Evolutionary conservation across 2,888 invertebrate species (phyloP).

Genomic region (Drosophila borborema): DNA sequence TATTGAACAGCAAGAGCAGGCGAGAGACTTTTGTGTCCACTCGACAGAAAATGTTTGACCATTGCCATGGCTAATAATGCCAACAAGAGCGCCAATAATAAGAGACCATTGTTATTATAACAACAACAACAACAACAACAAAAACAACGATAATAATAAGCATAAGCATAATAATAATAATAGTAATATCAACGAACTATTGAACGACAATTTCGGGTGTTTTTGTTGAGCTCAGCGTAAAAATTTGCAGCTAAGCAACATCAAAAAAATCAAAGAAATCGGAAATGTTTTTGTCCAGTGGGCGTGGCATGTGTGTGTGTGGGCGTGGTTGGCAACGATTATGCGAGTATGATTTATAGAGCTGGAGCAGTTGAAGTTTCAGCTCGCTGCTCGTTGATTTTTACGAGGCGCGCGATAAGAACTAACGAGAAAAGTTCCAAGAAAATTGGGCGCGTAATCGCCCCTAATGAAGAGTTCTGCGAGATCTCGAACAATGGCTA

Average conservation of each 20-base stretch:
- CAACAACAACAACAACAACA: slow-evolving; percentile 3
- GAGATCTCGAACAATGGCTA: slow-evolving; percentile 23
- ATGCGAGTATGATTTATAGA: slow-evolving; percentile 51
- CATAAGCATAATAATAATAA: slow-evolving; percentile 24
- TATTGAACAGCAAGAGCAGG: slow-evolving; percentile 26
- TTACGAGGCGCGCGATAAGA: slow-evolving; percentile 54
- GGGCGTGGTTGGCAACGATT: slow-evolving; percentile 44
- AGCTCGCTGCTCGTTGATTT: slow-evolving; percentile 35
- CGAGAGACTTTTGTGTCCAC: slow-evolving; percentile 60
- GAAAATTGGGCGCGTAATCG: slow-evolving; percentile 28
- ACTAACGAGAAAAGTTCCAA: slow-evolving; percentile 52
- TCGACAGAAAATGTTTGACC: slow-evolving; percentile 64
- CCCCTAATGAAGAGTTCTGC: slow-evolving; percentile 26
- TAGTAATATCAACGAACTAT: slow-evolving; percentile 40
- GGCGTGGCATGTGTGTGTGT: slow-evolving; percentile 7
- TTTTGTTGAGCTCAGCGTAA: slow-evolving; percentile 51
- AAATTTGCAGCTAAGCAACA: slow-evolving; percentile 26
- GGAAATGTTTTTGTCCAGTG: slow-evolving; percentile 20
- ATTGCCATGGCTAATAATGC: slow-evolving; percentile 38
- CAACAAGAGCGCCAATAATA: slow-evolving; percentile 25
- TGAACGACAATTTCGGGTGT: slow-evolving; percentile 35
- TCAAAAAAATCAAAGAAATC: background rate
- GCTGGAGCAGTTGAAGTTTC: slow-evolving; percentile 38
- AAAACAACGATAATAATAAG: slow-evolving; percentile 8
- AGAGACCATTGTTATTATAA: slow-evolving; percentile 17